Evolutionary conservation across 1,140 invertebrate species (phyloP), one percentile per base, ranked within the genome.

Genomic region (Meloidogyne hapla): DNA sequence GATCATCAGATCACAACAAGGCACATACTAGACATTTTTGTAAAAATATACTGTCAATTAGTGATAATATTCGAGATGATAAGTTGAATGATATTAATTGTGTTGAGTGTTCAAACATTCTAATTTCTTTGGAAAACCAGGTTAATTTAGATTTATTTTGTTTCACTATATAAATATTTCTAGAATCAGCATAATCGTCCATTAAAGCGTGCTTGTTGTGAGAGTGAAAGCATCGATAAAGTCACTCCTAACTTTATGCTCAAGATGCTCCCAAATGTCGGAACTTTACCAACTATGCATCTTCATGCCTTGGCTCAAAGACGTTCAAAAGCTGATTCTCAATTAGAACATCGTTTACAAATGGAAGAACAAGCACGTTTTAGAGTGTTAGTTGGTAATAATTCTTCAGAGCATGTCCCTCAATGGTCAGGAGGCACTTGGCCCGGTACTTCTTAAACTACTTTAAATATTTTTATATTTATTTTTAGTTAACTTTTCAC

Each of bases 301-400:
- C 64, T 26, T 28, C 33, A 28, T 33, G 66, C 38, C 4, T 68
- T 45, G 28, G 66, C 42, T 33, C 66, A 45, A 68, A 68, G 66
- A 5, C 33, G 33, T 40, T 23, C 66, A 13, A 68, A 38, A 18
- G 66, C 48, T 56, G 48, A 56, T 56, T 56, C 48, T n/a, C 48
- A 56, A 56, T 56, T 56, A 21, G 48, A 56, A 21, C 18, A 56
- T 68, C 23, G 70, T 61, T 48, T 38, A 26, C 38, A 63, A 68
- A 12, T 23, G 12, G n/a, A 18, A 21, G 25, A 63, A 63, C n/a
- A 63, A 28, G 15, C 61, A n/a, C 25, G 21, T 72, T 25, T 42
- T 25, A 18, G 70, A 23, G 21, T 68, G 18, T 56, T 56, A 56
- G 18, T 56, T n/a, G n/a, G n/a, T n/a, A 48, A 56, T n/a, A 3